Evolutionary conservation across 2,113 vertebrate genomes (phyloP), one percentile per base, ranked within the genome.

Genomic region (Psittacus erithacus): DNA sequence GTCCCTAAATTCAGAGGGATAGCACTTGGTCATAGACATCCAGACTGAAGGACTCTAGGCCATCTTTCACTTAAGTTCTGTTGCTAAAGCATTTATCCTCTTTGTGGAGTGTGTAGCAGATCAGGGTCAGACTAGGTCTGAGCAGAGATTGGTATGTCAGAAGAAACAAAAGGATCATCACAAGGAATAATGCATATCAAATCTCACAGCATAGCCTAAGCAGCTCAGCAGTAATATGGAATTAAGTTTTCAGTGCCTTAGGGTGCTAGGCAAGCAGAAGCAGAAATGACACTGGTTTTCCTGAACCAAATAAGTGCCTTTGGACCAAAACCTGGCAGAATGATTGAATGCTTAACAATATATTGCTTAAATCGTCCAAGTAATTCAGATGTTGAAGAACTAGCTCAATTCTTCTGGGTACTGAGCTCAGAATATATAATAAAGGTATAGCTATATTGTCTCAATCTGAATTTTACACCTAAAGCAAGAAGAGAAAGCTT

Each of bases 51-150:
- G 4, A 50, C 31, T 63, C 11, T n/a, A 75, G n/a, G 12, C 10
- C 7, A 11, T n/a, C 29, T 50, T 52, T 73, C 33, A 12, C 14
- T 43, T 20, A 43, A 73, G 9, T 57, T 73, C 27, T 74, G 10
- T 25, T 74, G n/a, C 18, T 53, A n/a, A 64, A 70, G 7, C 13
- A 53, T 33, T 68, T 76, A 22, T 81, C 6, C 10, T 31, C 41
- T 88, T 64, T 57, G 4, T 78, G 23, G 69, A 57, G 6, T 39
- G 20, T 38, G 17, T 68, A 73, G n/a, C 14, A 82, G 27, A 22
- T 47, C 1, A 0, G 6, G 49, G 18, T 41, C 1, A 3, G 47
- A 28, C 17, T 53, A 64, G n/a, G 4, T 64, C 67, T 68, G 11
- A 27, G 4, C 19, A 73, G 75, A 85, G 23, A n/a, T 16, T 13